Evolutionary conservation across 2,888 invertebrate species (phyloP), one percentile per base, ranked within the genome.

Genomic region (Shargacucullia verbasci): DNA sequence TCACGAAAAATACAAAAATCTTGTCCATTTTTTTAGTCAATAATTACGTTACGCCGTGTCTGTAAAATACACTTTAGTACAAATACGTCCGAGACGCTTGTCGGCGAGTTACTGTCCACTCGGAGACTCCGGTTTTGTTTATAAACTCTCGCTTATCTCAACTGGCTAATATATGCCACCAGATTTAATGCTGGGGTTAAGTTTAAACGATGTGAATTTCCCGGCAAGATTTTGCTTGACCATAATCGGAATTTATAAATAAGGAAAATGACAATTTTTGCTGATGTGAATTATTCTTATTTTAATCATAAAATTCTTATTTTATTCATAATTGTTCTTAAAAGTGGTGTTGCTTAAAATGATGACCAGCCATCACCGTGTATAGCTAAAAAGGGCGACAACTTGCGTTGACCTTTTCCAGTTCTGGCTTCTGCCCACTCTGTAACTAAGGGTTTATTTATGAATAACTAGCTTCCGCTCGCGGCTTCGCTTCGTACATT

Each of bases 11-110:
- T 20, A 76, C 65, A 44, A 71, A 73, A 11, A 83, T 25, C 57
- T 82, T 82, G 40, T 80, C 76, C 88, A 88, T 88, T 58, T 66
- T 62, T 47, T 78, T 34, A 41, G 4, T 44, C 25, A 40, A 54
- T 47, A 41, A 40, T 39, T 64, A 45, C 14, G 41, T 37, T 40
- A 43, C 44, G 49, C 40, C 39, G 31, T 29, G 14, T 44, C 45
- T 53, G 45, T n/a, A 29, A 34, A 49, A 37, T 48, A 39, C 10
- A 50, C 35, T 55, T 53, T 29, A 47, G 33, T 59, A 66, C 14
- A 31, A 50, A 59, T 60, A 62, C 67, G 59, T 45, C 63, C 59
- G 15, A 48, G 61, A 54, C 62, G 67, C 35, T 39, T 13, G 70
- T 38, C 60, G 44, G 45, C 48, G 34, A 47, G 61, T 47, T 35